Evolutionary conservation across 2,888 invertebrate species (phyloP).

Genomic region (Scaptomyza polygonia): DNA sequence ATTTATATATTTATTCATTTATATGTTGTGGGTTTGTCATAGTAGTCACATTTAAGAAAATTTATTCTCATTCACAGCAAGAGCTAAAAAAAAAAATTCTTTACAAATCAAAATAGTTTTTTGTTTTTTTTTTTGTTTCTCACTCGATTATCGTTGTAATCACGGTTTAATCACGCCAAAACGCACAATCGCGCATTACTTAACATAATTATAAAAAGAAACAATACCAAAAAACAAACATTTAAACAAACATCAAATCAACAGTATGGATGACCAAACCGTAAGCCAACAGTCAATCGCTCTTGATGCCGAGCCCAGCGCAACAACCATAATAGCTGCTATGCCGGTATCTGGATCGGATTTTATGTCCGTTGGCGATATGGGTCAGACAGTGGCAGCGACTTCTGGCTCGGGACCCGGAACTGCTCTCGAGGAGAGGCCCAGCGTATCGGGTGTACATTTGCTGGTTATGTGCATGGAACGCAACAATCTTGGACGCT

Average conservation of each 20-base stretch:
- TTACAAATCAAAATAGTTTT: neutral
- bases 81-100: neutral
- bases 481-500: neutral
- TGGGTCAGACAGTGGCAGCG: neutral
- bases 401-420: neutral
- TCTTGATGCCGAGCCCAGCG: neutral
- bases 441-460: slow-evolving; percentile 35
- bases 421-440: slow-evolving; percentile 9
- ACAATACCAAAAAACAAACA: too few relatives aligned
- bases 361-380: neutral
- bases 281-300: neutral
- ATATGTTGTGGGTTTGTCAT: too few relatives aligned
- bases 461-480: slow-evolving; percentile 33
- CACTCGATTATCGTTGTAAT: neutral
- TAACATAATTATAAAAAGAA: neutral
- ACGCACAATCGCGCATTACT: neutral
- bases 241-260: neutral
- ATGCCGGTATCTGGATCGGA: neutral
- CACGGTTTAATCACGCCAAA: neutral
- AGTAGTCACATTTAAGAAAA: neutral
- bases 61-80: neutral
- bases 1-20: too few relatives aligned
- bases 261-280: slow-evolving; percentile 32
- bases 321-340: neutral
- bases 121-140: neutral